These are phyloP conservation scores for Gulo gulo DNA, from an alignment of 2,113 vertebrate species.

Conservation along the genomic window DNA sequence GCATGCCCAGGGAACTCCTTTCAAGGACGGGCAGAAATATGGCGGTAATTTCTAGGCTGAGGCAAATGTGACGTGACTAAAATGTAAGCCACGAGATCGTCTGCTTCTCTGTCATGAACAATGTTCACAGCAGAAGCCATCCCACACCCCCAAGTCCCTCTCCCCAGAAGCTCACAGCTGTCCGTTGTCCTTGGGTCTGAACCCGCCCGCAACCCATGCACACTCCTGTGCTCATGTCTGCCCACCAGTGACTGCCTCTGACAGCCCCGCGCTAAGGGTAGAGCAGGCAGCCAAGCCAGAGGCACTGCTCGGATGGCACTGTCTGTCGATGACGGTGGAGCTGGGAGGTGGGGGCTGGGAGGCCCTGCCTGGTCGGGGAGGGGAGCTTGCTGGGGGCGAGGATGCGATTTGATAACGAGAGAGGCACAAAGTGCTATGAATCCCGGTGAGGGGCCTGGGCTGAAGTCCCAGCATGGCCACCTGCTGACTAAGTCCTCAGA, in stretches of 20 bases:
- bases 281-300: accelerated
- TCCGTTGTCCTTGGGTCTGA: neutral
- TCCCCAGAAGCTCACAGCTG: neutral
- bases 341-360: neutral
- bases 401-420: neutral
- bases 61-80: neutral
- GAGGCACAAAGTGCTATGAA: neutral
- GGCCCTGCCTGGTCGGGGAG: neutral
- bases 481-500: neutral
- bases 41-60: neutral
- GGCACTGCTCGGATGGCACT: too few relatives aligned
- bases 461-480: neutral
- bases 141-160: neutral
- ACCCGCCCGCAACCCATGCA: too few relatives aligned
- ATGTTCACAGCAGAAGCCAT: neutral
- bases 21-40: neutral
- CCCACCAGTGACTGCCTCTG: neutral
- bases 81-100: neutral
- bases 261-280: neutral
- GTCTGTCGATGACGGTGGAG: neutral
- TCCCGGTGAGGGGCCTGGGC: neutral
- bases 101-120: neutral
- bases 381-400: neutral
- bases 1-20: neutral
- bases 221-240: too few relatives aligned